Evolutionary conservation across 2,797 vertebrate genomes (phyloP), one percentile per base, ranked within the genome.

Genomic region (Prunella strophiata): DNA sequence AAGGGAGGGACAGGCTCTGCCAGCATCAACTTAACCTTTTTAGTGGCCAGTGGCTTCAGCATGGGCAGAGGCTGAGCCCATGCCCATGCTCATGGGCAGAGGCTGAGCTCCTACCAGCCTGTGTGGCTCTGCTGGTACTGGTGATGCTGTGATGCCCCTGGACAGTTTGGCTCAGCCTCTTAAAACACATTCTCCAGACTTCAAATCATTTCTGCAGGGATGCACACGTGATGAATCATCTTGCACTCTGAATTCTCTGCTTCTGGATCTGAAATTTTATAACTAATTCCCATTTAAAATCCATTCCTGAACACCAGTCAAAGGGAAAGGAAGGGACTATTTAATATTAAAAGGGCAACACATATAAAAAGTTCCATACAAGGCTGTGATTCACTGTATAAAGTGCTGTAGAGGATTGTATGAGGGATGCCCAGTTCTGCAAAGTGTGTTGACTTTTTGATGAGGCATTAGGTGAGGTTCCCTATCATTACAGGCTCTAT

Each of bases 201-300:
- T 48, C 3, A 4, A 30, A 65, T 74, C 1, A 57, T 73, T 91
- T 61, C 63, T 61, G 13, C 25, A 67, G 45, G 47, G 40, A 27
- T 3, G 2, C 0, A 2, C 54, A 68, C 0, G 2, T 0, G 0
- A 61, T 17, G 47, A 68, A 81, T 58, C 17, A 13, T 17, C n/a
- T 68, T 45, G 36, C 29, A 13, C 23, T 54, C 62, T 0, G 0
- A 93, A 72, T 23, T 59, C 20, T 7, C 16, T 55, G 43, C 34
- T 92, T 91, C 66, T 83, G 72, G 27, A 61, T 73, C 17, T 23
- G 52, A 83, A 78, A 86, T 85, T 91, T 93, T 84, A 30, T 13
- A 48, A 59, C 59, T 59, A 93, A 76, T 19, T 2, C 11, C 21
- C 32, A 23, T 72, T 93, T 92, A 3, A 48, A 91, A 78, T 50